Evolutionary conservation across 2,888 invertebrate species (phyloP).

Genomic region (Listrodromus nycthemerus): DNA sequence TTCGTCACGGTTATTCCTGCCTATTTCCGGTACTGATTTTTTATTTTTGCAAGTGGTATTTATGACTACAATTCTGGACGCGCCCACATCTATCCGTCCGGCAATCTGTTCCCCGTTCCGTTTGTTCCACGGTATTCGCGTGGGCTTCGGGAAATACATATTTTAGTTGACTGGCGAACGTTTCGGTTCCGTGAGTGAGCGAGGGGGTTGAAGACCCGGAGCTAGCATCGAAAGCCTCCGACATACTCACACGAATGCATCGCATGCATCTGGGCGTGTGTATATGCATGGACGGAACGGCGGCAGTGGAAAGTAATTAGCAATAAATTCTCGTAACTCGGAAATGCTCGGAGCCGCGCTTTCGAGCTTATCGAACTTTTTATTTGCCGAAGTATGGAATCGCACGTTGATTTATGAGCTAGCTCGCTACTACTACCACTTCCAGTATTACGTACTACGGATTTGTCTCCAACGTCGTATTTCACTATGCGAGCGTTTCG

Average conservation of each 20-base stretch:
- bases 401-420: conserved; percentile 50
- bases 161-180: conserved; percentile 27
- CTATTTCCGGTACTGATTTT: conserved; percentile 48
- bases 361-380: conserved; percentile 51
- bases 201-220: conserved; percentile 18
- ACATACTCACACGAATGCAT: neutral
- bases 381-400: conserved; percentile 40
- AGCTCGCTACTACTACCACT: neutral
- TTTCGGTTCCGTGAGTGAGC: neutral
- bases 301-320: conserved; percentile 58
- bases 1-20: conserved; percentile 55
- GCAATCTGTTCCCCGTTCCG: conserved; percentile 30
- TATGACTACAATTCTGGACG: conserved; percentile 29
- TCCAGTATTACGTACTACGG: conserved; percentile 4
- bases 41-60: conserved; percentile 22
- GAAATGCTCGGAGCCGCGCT: conserved; percentile 41
- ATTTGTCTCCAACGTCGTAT: neutral
- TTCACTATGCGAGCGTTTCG: neutral
- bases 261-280: neutral
- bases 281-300: neutral
- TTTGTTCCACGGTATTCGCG: conserved; percentile 18
- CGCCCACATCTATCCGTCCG: conserved; percentile 33
- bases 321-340: conserved; percentile 62
- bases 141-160: conserved; percentile 26
- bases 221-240: conserved; percentile 5